Conservation (phyloP, 2,888 invertebrate species). For the Trypoxylon attenuatum region DNA sequence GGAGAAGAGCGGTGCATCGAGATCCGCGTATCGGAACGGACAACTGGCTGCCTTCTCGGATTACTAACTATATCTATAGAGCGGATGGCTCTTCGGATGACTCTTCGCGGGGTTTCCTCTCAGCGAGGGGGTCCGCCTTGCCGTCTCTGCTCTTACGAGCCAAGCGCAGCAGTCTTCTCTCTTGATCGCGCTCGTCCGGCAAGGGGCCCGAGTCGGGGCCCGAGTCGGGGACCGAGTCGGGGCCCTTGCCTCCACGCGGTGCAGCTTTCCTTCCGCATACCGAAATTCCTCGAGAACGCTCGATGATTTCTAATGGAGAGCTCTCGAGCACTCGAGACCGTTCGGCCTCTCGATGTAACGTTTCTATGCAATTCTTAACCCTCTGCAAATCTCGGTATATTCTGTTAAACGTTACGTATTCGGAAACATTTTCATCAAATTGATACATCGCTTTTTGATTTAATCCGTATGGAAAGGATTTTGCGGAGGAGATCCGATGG, state of each 20-base stretch:
- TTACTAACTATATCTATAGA: conserved; percentile 61
- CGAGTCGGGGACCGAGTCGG: neutral
- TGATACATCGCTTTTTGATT: no score
- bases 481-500: no score
- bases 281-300: conserved; percentile 62
- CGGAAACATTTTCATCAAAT: no score
- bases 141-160: neutral
- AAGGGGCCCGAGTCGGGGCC: conserved; percentile 1
- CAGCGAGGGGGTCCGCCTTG: no score
- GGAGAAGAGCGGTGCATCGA: conserved; percentile 45
- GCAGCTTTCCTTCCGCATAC: conserved; percentile 71
- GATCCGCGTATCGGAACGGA: conserved; percentile 58
- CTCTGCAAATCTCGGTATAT: no score
- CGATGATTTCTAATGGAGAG: conserved; percentile 63
- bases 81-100: neutral
- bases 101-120: no score
- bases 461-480: no score
- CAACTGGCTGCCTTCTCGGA: conserved; percentile 62
- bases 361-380: neutral
- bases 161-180: neutral
- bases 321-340: conserved; percentile 9
- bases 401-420: no score
- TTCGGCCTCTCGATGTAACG: conserved; percentile 30
- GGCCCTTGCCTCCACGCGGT: conserved; percentile 28
- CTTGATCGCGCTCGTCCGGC: no score